These are phyloP conservation scores for Steatornis caripensis DNA, from an alignment of 2,113 vertebrate species.

Conservation along the genomic window DNA sequence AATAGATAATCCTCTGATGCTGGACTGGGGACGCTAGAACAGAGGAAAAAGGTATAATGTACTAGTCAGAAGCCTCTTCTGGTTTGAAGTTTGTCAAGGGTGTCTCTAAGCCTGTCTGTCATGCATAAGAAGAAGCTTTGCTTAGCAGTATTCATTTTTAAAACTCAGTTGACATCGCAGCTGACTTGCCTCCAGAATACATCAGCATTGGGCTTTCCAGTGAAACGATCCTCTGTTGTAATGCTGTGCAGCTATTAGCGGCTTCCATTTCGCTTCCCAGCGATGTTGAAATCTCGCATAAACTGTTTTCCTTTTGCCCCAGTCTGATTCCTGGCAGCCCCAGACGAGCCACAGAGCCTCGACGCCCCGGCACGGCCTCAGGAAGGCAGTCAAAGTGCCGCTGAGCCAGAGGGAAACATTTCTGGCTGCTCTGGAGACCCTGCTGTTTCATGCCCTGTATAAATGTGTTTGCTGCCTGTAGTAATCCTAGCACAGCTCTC, in stretches of 20 bases:
- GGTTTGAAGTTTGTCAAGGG: background rate
- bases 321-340: background rate
- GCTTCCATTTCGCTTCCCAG: background rate
- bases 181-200: constrained; percentile 26
- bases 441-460: background rate
- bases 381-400: background rate
- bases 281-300: background rate
- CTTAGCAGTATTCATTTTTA: background rate
- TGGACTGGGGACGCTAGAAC: background rate
- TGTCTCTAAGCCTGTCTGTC: background rate
- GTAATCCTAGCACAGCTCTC: background rate
- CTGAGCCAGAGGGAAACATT: background rate
- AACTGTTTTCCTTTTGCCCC: background rate
- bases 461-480: background rate
- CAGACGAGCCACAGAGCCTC: background rate
- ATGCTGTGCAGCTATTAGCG: background rate
- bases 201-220: background rate
- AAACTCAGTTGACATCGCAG: background rate
- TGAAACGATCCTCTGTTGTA: background rate
- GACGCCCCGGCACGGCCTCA: background rate
- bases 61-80: background rate
- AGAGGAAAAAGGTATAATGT: background rate
- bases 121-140: background rate
- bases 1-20: background rate
- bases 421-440: background rate